Base-by-base conservation (phyloP, 1,140 invertebrate species). In the Zaprionus ornatus region DNA sequence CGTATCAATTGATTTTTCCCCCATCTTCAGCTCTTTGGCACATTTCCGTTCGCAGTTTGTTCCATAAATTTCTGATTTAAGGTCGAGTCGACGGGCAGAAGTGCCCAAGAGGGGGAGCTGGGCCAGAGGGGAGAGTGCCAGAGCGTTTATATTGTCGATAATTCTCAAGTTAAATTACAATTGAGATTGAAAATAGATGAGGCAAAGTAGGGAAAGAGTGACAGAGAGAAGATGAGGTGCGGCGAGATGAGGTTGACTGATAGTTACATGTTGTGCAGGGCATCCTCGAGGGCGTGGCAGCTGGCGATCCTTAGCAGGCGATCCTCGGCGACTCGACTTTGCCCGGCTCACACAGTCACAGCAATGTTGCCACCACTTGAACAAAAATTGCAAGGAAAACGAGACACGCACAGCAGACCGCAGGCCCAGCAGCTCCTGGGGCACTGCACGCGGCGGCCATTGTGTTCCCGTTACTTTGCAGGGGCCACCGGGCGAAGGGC, bases 231-330 rank as follows among this genome's bases (percentile, higher is more conserved):
- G 10, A 40, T 4, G 19, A n/a, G 40, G n/a, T n/a, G 4, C 9
- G 10, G 25, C 1, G 4, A 27, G n/a, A 3, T 27, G 2, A 25
- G 25, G 4, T n/a, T 23, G 32, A 12, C 3, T 17, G 29, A 69
- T 79, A 80, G 69, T 91, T 91, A 91, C 90, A 91, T 91, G 82
- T 88, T 91, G 45, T 79, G 70, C 54, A 85, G 71, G 57, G 88
- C 81, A 85, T 80, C 59, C 77, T 77, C 77, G 62, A 82, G 76
- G 64, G 86, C 83, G 59, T 79, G 64, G 42, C 71, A 77, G 40
- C 40, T 9, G n/a, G n/a, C n/a, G 37, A 91, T 84, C 59, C 66
- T 60, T 60, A 25, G 21, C 12, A 42, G 15, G 62, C 21, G 45
- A 50, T 50, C 45, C 65, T 32, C 25, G 27, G 12, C 7, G 54